Percentiles rank a stretch among this genome's conserved stretches.
phyloP scores from a whole-genome alignment of 2,797 vertebrate species.

The Coendou prehensilis region DNA sequence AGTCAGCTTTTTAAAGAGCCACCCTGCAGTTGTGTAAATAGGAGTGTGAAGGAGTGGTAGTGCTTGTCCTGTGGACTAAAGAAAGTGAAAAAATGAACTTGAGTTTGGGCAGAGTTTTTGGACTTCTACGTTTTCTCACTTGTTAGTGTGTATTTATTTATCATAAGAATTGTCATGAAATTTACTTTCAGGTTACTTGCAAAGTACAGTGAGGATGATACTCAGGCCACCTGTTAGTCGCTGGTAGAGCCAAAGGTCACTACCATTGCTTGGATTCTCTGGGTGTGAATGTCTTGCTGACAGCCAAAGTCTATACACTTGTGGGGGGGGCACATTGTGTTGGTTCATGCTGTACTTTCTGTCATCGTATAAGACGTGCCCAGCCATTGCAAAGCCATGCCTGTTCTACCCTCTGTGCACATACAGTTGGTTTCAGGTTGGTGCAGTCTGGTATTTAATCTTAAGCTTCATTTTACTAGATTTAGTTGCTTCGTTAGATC shows the following conservation, averaged over 20 bases:
- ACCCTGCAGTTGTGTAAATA: not conserved
- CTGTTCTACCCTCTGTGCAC: not conserved
- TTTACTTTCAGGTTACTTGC: not conserved
- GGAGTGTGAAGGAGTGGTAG: not conserved
- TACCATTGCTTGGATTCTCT: accelerated
- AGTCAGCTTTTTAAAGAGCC: not conserved
- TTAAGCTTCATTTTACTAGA: not conserved
- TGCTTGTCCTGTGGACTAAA: not conserved
- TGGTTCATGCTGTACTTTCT: not conserved
- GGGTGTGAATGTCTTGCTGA: too few species aligned
- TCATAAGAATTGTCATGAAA: not conserved
- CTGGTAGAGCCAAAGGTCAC: not conserved
- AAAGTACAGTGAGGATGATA: not conserved
- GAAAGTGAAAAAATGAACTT: not conserved
- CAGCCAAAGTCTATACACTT: not conserved
- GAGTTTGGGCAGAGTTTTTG: not conserved
- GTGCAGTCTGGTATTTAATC: not conserved
- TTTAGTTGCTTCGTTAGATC: not conserved
- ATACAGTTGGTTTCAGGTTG: not conserved
- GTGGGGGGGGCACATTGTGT: not conserved
- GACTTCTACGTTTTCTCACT: not conserved
- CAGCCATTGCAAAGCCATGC: not conserved
- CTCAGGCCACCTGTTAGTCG: accelerated
- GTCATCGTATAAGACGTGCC: accelerated
- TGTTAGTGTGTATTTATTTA: too few species aligned